Evolutionary conservation across 1,140 invertebrate genomes (phyloP).

Genomic region (Ericerus pela): DNA sequence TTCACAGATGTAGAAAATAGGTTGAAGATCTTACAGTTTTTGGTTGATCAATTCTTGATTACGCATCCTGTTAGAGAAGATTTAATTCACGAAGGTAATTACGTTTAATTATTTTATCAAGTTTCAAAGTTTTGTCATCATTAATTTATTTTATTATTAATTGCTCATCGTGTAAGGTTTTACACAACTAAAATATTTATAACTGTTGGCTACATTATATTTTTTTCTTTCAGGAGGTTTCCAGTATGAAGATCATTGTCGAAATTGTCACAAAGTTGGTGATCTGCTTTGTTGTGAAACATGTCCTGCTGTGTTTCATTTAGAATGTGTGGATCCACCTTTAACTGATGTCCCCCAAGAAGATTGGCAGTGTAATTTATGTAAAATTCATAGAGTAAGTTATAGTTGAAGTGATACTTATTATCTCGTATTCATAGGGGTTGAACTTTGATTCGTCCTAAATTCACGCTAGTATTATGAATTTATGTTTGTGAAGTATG

Average conservation of each 20-base stretch:
- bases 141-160: too few relatives aligned
- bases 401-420: too few relatives aligned
- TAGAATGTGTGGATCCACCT: conserved; percentile 89
- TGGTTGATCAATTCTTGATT: conserved; percentile 87
- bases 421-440: too few relatives aligned
- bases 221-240: conserved; percentile 52
- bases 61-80: conserved; percentile 85
- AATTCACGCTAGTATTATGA: too few relatives aligned
- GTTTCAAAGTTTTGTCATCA: too few relatives aligned
- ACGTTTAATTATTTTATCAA: conserved; percentile 12
- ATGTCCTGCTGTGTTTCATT: conserved; percentile 90
- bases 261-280: conserved; percentile 85
- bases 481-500: too few relatives aligned
- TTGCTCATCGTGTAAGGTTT: too few relatives aligned
- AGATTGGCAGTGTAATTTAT: conserved; percentile 91
- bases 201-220: conserved; percentile 7
- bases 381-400: conserved; percentile 70
- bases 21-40: conserved; percentile 72
- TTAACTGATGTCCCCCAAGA: conserved; percentile 82
- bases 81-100: conserved; percentile 81
- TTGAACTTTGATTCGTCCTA: too few relatives aligned
- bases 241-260: conserved; percentile 88
- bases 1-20: conserved; percentile 68
- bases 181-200: background rate
- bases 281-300: conserved; percentile 93